Percentiles rank a stretch among this genome's conserved stretches.
Evolutionary conservation across 2,113 vertebrate species (phyloP).

Genomic region (Petromus typicus): DNA sequence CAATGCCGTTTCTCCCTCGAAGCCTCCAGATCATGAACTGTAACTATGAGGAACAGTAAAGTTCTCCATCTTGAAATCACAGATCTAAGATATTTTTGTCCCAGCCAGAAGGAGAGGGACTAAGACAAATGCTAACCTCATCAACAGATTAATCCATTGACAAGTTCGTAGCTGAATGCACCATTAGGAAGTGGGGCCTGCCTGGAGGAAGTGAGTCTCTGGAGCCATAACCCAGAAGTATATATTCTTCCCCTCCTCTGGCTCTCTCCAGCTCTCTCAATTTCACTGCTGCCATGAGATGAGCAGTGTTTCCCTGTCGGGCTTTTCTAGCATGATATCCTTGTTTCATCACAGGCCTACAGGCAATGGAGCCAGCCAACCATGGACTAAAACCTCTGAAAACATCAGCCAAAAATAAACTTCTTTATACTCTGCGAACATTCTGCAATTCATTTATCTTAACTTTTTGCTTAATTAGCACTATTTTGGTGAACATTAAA

Average conservation of each 20-base stretch:
- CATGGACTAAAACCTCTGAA: neutral
- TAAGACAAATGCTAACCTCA: neutral
- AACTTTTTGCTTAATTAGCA: slow-evolving; percentile 24
- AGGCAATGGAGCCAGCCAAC: neutral
- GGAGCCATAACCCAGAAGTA: neutral
- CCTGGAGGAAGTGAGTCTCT: neutral
- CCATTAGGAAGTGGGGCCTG: neutral
- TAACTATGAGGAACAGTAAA: neutral
- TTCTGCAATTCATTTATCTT: neutral
- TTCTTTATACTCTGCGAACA: neutral
- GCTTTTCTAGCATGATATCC: neutral
- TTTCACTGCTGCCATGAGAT: neutral
- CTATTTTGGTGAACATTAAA: slow-evolving; percentile 32
- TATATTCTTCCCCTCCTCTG: neutral
- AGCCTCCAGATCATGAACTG: neutral
- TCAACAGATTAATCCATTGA: neutral
- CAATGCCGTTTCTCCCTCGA: neutral
- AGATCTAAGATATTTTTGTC: neutral
- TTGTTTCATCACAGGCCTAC: neutral
- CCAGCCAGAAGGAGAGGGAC: neutral
- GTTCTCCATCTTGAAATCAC: neutral
- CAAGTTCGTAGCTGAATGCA: neutral
- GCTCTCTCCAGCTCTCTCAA: neutral
- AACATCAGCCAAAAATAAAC: neutral
- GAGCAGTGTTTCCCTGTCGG: neutral